These are phyloP conservation scores for Pomatostomus ruficeps DNA, from an alignment of 2,113 vertebrate genomes.

Conservation along the genomic window DNA sequence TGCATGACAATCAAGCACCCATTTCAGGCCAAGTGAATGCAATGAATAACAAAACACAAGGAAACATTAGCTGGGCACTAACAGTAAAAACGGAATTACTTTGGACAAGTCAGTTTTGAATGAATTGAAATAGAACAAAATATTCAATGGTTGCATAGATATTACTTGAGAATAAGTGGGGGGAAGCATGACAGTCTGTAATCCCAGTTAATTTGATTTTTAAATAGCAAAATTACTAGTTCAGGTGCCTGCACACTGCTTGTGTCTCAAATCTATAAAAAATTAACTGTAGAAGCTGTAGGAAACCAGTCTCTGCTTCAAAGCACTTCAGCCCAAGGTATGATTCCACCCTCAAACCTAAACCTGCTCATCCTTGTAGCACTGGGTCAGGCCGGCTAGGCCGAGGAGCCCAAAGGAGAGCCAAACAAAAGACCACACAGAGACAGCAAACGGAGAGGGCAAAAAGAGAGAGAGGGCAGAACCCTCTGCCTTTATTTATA, in stretches of 20 bases:
- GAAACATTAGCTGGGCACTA: background rate
- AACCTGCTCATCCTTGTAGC: background rate
- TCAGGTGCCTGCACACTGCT: background rate
- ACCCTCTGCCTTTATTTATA: no score
- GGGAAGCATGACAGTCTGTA: background rate
- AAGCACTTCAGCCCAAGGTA: background rate
- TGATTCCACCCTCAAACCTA: fast-evolving
- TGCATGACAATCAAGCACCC: background rate
- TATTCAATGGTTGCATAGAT: background rate
- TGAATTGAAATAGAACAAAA: background rate
- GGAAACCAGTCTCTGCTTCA: background rate
- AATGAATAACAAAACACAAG: background rate
- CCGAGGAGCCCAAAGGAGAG: no score
- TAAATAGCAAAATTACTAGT: background rate
- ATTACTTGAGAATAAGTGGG: background rate
- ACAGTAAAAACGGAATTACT: background rate
- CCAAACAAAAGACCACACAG: no score
- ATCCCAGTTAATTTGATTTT: background rate
- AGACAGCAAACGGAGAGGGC: no score
- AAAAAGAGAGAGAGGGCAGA: no score
- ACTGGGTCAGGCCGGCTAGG: no score
- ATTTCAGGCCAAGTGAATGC: background rate
- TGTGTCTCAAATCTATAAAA: background rate
- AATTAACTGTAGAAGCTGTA: background rate
- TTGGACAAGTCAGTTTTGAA: background rate